Evolutionary conservation across 2,797 vertebrate species (phyloP).

Genomic region (Sarcoramphus papa): DNA sequence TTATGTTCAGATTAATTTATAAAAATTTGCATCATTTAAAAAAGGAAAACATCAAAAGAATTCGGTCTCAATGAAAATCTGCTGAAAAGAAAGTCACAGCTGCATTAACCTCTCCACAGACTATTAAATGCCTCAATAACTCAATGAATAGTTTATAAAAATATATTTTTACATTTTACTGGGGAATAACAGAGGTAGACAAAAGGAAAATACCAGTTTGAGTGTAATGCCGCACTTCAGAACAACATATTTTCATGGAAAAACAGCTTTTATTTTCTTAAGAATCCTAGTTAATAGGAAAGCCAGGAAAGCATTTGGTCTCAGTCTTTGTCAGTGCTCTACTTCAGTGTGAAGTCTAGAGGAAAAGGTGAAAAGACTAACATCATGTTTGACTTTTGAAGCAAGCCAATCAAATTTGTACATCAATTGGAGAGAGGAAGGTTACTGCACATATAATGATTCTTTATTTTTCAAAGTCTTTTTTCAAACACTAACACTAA

Average conservation of each 20-base stretch:
- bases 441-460: background rate
- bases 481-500: constrained; percentile 13
- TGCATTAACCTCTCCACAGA: background rate
- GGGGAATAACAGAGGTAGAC: constrained; percentile 8
- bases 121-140: background rate
- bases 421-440: background rate
- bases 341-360: background rate
- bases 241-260: background rate
- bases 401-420: background rate
- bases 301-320: constrained; percentile 17
- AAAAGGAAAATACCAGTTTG: background rate
- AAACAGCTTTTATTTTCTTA: constrained; percentile 23
- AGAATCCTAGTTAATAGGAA: background rate
- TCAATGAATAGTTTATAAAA: constrained; percentile 20
- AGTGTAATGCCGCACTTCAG: background rate
- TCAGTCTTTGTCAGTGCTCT: background rate
- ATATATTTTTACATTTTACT: constrained; percentile 26
- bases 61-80: background rate
- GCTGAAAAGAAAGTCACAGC: background rate
- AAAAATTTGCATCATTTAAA: background rate
- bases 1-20: background rate
- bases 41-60: background rate
- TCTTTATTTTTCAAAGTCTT: background rate
- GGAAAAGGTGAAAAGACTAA: background rate
- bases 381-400: background rate